Base-by-base conservation (phyloP, 2,888 invertebrate species). In the Cerastis leucographa region DNA sequence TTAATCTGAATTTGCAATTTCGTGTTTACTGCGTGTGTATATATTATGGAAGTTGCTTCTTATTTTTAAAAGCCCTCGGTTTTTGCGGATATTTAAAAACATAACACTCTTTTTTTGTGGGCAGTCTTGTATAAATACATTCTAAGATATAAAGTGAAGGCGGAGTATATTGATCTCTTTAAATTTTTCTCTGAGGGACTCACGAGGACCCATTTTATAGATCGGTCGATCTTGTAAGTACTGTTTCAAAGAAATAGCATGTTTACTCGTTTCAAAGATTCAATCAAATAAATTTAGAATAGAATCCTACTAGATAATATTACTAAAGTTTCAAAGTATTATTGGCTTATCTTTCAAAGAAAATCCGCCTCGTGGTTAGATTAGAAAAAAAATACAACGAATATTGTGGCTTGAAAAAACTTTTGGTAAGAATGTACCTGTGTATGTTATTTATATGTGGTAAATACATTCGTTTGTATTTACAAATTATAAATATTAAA, bases 311-410 rank as follows among this genome's bases (percentile, higher is more conserved):
- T 56, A 42, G 77, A 78, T 78, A 82, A 78, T 78, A 82, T 78
- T 70, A 74, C 69, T 25, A 59, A 81, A 81, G 81, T 81, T 81
- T 74, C 40, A 49, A 71, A 68, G 66, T 70, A 77, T 67, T 56
- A 25, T 25, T 71, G 49, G 56, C 42, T 71, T 81, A 74, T 77
- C 49, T n/a, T 68, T 77, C 46, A 49, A 22, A 49, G 42, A 7
- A 62, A 74, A 61, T 61, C 51, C 2, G 29, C 14, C 49, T 66
- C 19, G 25, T 54, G 64, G 14, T 77, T 54, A 14, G 12, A 29
- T 54, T 29, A 46, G 17, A 40, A 75, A 56, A 61, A 17, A 44
- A 46, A 7, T 11, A 22, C 46, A 46, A 17, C 17, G 17, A 49
- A 22, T 9, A 22, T 51, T 22, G 49, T 22, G 22, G 17, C 2